These are phyloP conservation scores for Temnothorax rugatulus DNA, from an alignment of 2,888 invertebrate genomes.

Conservation along the genomic window DNA sequence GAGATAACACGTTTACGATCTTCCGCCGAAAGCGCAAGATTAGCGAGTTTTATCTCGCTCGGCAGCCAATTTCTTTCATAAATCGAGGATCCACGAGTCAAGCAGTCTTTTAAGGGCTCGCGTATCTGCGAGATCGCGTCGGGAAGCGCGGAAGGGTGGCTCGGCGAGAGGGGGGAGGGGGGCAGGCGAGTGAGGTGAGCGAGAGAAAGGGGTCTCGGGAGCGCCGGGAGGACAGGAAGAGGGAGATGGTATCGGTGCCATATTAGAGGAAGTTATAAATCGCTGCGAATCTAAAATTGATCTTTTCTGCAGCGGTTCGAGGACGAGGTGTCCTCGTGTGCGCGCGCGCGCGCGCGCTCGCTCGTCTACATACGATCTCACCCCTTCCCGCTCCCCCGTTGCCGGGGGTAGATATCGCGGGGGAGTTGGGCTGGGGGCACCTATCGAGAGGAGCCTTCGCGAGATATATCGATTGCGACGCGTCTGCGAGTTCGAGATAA, in stretches of 20 bases:
- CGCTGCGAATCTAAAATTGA: slow-evolving; percentile 86
- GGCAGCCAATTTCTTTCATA: slow-evolving; percentile 45
- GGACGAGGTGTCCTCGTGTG: slow-evolving; percentile 55
- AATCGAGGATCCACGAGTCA: slow-evolving; percentile 45
- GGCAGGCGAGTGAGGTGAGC: slow-evolving; percentile 55
- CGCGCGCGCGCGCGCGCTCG: slow-evolving; percentile 48
- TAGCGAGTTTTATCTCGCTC: slow-evolving; percentile 26
- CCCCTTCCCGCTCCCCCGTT: slow-evolving; percentile 42
- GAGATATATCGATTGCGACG: slow-evolving; percentile 86
- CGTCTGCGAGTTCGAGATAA: slow-evolving; percentile 86
- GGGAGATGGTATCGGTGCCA: slow-evolving; percentile 76
- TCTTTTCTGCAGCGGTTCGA: slow-evolving; percentile 83
- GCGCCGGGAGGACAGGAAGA: slow-evolving; percentile 54
- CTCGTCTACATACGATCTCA: slow-evolving; percentile 66
- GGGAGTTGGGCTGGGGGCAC: slow-evolving; percentile 64
- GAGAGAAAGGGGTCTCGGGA: slow-evolving; percentile 45
- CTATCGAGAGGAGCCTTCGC: slow-evolving; percentile 82
- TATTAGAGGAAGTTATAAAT: slow-evolving; percentile 87
- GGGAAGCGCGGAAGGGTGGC: slow-evolving; percentile 45
- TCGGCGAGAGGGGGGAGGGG: slow-evolving; percentile 38
- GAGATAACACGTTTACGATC: neutral
- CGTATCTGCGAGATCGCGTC: slow-evolving; percentile 52
- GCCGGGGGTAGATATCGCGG: slow-evolving; percentile 51
- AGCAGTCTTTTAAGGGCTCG: slow-evolving; percentile 58
- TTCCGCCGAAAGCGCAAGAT: slow-evolving; percentile 16